Evolutionary conservation across 2,797 vertebrate species (phyloP).

Genomic region (Amniataba percoides): DNA sequence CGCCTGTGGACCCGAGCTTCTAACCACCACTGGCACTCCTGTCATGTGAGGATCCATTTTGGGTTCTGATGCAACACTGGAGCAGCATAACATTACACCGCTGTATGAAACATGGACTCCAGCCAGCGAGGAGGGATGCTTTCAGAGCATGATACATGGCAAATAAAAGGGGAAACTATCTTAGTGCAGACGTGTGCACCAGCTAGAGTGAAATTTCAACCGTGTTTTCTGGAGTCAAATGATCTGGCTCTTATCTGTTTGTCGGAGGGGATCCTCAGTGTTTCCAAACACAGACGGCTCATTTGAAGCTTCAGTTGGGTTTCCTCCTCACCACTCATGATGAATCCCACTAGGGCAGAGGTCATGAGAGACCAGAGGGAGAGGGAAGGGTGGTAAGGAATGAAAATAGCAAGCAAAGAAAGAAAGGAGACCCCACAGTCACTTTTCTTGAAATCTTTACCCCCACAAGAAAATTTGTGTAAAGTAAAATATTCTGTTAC

Average conservation of each 20-base stretch:
- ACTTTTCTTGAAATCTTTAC: not conserved
- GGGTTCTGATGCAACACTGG: conserved; percentile 36
- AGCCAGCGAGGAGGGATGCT: conserved; percentile 11
- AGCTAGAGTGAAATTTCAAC: conserved; percentile 7
- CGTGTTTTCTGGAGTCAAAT: conserved; percentile 4
- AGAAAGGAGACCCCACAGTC: conserved; percentile 5
- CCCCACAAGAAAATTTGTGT: not conserved
- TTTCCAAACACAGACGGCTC: conserved; percentile 55
- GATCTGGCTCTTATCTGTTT: conserved; percentile 14
- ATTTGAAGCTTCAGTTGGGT: conserved; percentile 54
- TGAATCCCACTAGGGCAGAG: conserved; percentile 72
- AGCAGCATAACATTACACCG: conserved; percentile 34
- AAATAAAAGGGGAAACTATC: conserved; percentile 9
- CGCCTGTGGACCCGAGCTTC: conserved; percentile 12
- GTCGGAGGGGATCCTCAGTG: conserved; percentile 27
- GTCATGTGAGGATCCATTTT: conserved; percentile 51
- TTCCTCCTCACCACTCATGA: conserved; percentile 58
- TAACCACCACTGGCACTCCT: conserved; percentile 15
- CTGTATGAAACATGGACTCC: conserved; percentile 19
- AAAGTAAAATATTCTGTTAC: not conserved
- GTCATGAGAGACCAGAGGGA: conserved; percentile 59
- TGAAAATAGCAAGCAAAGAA: conserved; percentile 39
- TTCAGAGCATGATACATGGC: not conserved
- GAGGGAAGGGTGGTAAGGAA: conserved; percentile 22
- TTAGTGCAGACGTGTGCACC: not conserved